Percentiles rank a stretch among this genome's conserved stretches.
Conservation (phyloP, 2,888 invertebrate genomes). For the Nowickia ferox region DNA sequence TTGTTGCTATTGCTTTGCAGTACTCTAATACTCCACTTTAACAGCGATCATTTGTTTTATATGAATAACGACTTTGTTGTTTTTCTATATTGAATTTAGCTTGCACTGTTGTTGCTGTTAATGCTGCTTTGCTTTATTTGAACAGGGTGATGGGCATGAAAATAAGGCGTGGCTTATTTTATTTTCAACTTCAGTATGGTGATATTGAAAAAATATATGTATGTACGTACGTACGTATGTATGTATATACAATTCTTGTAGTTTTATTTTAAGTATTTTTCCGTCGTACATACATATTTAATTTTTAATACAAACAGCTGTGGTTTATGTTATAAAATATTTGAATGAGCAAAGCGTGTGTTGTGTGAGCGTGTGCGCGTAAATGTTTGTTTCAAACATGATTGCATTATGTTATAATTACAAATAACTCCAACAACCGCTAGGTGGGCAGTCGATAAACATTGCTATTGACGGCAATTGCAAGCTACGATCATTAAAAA, state of each 20-base stretch:
- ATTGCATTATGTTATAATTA: slow-evolving; percentile 60
- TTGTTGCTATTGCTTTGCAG: slow-evolving; percentile 5
- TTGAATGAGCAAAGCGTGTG: neutral
- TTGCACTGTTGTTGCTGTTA: neutral
- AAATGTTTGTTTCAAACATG: slow-evolving; percentile 37
- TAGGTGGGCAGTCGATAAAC: slow-evolving; percentile 49
- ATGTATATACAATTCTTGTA: neutral
- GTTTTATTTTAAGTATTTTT: slow-evolving; percentile 3
- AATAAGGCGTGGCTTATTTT: slow-evolving; percentile 61
- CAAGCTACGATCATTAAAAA: slow-evolving; percentile 34
- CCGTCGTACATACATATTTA: neutral
- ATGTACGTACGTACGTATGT: neutral
- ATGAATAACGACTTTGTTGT: slow-evolving; percentile 45
- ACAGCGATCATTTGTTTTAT: slow-evolving; percentile 64
- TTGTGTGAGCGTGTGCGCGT: neutral
- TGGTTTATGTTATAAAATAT: neutral
- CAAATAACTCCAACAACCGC: slow-evolving; percentile 49
- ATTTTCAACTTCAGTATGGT: neutral
- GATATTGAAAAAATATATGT: neutral
- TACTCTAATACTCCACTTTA: slow-evolving; percentile 64
- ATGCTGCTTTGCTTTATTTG: neutral
- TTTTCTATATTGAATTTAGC: slow-evolving; percentile 7
- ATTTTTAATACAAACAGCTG: slow-evolving; percentile 35
- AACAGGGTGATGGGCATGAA: slow-evolving; percentile 51
- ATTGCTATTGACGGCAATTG: slow-evolving; percentile 50